Conservation (phyloP, 92 coral and sea anemone species). For the Micromussa lordhowensis region DNA sequence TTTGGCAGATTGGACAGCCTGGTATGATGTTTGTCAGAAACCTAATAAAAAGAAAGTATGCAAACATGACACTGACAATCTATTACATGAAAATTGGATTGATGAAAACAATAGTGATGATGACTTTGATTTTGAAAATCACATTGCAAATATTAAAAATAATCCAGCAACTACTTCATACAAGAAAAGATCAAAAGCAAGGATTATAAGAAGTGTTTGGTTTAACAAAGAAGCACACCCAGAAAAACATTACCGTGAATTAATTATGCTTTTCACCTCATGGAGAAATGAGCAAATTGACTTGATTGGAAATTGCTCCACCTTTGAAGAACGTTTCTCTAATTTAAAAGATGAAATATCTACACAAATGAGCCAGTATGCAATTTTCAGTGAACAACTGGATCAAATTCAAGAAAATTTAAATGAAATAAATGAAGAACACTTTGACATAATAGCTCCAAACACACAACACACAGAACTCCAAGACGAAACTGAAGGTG, state of each 20-base stretch:
- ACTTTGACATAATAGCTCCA: conserved; percentile 12
- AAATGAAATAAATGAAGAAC: too few species aligned
- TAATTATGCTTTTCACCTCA: conserved; percentile 37
- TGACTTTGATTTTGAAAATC: conserved; percentile 10
- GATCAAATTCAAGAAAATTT: not conserved
- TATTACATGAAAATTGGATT: conserved; percentile 11
- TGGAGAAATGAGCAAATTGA: conserved; percentile 39
- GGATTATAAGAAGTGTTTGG: conserved; percentile 50
- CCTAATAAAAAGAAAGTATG: not conserved
- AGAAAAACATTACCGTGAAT: conserved; percentile 37
- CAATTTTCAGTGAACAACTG: too few species aligned
- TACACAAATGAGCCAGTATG: too few species aligned
- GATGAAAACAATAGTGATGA: conserved; percentile 27
- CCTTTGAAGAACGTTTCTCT: not conserved
- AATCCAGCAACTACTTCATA: not conserved
- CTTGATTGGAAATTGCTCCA: too few species aligned
- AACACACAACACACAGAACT: conserved; percentile 26
- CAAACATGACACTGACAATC: conserved; percentile 17
- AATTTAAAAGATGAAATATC: not conserved
- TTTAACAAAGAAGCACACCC: conserved; percentile 37
- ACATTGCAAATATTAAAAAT: too few species aligned
- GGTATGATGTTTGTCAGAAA: conserved; percentile 21
- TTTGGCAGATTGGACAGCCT: conserved; percentile 58
- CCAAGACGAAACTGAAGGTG: too few species aligned
- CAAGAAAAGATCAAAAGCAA: conserved; percentile 29